Conservation (phyloP, 1,140 invertebrate species). For the Idris sp. region DNA sequence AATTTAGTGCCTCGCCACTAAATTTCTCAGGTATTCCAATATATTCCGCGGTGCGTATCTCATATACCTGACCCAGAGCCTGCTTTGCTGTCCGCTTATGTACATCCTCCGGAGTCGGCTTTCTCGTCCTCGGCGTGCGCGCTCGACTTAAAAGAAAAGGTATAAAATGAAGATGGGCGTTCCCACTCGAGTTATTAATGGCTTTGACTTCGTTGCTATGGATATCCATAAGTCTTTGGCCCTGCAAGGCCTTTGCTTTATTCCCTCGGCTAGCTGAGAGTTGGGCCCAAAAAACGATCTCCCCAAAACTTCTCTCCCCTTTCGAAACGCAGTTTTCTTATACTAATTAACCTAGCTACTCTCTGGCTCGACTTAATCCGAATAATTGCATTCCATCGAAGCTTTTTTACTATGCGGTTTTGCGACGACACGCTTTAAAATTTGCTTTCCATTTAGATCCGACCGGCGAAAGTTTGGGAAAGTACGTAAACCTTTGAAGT, state of each 20-base stretch:
- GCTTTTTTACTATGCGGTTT: conserved; percentile 18
- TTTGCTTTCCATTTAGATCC: no score
- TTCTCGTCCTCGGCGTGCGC: conserved; percentile 66
- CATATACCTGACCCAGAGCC: conserved; percentile 71
- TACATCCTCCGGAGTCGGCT: conserved; percentile 36
- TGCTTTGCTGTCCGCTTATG: conserved; percentile 33
- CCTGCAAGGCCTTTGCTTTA: conserved; percentile 65
- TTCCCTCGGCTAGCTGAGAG: conserved; percentile 44
- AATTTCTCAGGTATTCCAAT: conserved; percentile 78
- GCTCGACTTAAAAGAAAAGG: conserved; percentile 78
- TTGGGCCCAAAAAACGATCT: conserved; percentile 27
- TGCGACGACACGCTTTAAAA: no score
- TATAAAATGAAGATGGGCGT: conserved; percentile 77
- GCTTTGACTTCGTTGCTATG: conserved; percentile 79
- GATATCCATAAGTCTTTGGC: conserved; percentile 79
- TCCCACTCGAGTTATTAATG: conserved; percentile 78
- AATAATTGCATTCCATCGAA: no score
- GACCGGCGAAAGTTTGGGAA: conserved; percentile 22
- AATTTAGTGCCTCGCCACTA: conserved; percentile 74
- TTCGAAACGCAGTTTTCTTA: conserved; percentile 58
- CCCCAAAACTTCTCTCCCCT: no score
- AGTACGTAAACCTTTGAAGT: no score
- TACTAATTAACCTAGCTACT: conserved; percentile 58
- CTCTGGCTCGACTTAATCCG: conserved; percentile 23
- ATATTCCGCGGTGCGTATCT: conserved; percentile 76